A percentile compares a stretch with the other conserved stretches of the same genome.
Evolutionary conservation across 1,140 invertebrate genomes (phyloP).

Genomic region (Drosophila sp.): DNA sequence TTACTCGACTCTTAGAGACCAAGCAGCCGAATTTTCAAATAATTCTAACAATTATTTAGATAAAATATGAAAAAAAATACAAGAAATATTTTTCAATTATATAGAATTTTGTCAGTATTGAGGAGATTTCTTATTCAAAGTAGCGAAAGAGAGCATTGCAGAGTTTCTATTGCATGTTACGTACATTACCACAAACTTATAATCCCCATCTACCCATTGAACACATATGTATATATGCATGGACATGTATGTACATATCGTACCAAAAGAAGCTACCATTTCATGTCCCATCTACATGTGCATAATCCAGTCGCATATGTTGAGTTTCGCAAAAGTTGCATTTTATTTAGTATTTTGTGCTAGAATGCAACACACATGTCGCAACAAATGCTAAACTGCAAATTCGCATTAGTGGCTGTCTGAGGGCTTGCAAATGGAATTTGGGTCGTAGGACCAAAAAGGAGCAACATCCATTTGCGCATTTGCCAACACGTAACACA

Average conservation of each 20-base stretch:
- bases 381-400: constrained; percentile 52
- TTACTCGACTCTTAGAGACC: too few relatives aligned
- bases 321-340: constrained; percentile 58
- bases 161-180: too few relatives aligned
- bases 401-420: constrained; percentile 60
- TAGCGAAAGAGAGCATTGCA: too few relatives aligned
- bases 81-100: too few relatives aligned
- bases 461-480: background rate
- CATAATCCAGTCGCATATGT: constrained; percentile 64
- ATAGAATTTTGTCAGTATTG: too few relatives aligned
- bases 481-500: too few relatives aligned
- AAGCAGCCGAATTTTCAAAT: too few relatives aligned
- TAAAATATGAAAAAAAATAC: too few relatives aligned
- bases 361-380: constrained; percentile 46
- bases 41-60: too few relatives aligned
- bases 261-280: constrained; percentile 1
- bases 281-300: constrained; percentile 37
- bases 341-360: constrained; percentile 65
- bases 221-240: constrained; percentile 28
- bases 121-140: too few relatives aligned
- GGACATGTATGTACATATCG: constrained; percentile 4
- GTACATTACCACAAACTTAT: too few relatives aligned
- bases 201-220: constrained; percentile 1
- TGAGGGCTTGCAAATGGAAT: constrained; percentile 12
- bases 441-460: constrained; percentile 5